Evolutionary conservation across 1,140 invertebrate genomes (phyloP), one percentile per base, ranked within the genome.

Genomic region (Rhyacophila brunnea): DNA sequence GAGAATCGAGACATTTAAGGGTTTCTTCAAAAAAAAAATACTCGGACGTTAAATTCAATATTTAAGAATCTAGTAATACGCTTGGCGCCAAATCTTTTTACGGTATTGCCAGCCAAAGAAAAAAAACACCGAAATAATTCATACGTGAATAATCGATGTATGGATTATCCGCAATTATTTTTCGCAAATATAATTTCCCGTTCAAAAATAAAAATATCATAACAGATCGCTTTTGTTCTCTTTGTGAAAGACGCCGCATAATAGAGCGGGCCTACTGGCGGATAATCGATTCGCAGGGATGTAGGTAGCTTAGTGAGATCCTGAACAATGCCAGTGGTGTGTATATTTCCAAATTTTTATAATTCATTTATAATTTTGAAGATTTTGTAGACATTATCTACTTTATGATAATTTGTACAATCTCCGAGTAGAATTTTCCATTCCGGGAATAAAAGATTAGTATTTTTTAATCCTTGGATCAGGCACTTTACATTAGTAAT

Each of bases 141-240:
- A 50, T 50, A 38, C 55, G 55, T 15, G n/a, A 17, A 5, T 48
- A 44, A 58, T 58, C 17, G 28, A 32, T 18, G 15, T 28, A 43
- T 43, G 15, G 57, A 51, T 50, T 34, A 58, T 58, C 57, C 47
- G 10, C 36, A 58, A 58, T 58, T 58, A 58, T 51, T 36, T 32
- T n/a, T 35, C 13, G 47, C 48, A 44, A 52, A 60, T 19, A 40
- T 13, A 51, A 54, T 40, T 44, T 44, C 51, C 58, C 51, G 47
- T 60, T 19, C 28, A 60, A 60, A 58, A 60, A 51, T 51, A 49
- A 58, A 58, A 58, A 58, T 58, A 58, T 58, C 57, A 58, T 58
- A 58, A 58, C 58, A 60, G 46, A 10, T 18, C 52, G 19, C 32
- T 34, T 54, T 60, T 60, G 51, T 54, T n/a, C 40, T 44, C 34